These are phyloP conservation scores for Capitulum mitella DNA, from an alignment of 2,888 invertebrate genomes.

Conservation along the genomic window DNA sequence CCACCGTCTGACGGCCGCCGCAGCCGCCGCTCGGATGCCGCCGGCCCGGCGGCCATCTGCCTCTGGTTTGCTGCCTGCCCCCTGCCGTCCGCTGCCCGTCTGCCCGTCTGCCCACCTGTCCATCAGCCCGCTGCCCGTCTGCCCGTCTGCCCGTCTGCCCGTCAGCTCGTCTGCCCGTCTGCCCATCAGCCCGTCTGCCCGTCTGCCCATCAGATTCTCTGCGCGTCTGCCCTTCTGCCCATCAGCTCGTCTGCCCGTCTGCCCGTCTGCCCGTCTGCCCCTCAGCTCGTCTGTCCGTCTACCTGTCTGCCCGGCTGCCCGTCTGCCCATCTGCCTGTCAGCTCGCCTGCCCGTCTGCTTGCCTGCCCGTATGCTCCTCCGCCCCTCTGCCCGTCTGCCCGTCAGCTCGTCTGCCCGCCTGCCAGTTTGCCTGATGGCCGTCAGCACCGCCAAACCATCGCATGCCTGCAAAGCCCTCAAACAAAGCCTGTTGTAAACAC, in stretches of 20 bases:
- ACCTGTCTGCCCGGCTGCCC: no score
- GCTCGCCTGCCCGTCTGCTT: neutral
- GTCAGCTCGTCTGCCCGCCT: no score
- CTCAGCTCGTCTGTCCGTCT: neutral
- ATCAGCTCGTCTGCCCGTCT: neutral
- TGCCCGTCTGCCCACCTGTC: no score
- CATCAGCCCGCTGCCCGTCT: neutral
- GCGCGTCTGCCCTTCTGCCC: neutral
- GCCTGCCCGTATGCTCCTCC: no score
- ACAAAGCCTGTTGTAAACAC: conserved; percentile 17
- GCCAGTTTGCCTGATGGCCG: neutral
- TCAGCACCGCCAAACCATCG: neutral
- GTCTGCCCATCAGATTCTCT: neutral
- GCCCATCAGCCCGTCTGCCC: neutral
- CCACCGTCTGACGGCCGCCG: no score
- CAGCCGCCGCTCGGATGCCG: no score
- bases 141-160: neutral
- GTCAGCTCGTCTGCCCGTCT: neutral
- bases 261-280: neutral
- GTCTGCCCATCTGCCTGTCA: no score
- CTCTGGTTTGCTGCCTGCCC: no score
- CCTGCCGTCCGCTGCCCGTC: no score
- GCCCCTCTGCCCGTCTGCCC: no score
- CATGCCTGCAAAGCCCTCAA: conserved; percentile 2
- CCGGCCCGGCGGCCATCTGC: no score